Percentiles rank a stretch among this genome's conserved stretches.
Evolutionary conservation across 2,888 invertebrate genomes (phyloP).

Genomic region (Nipponacmea schrenckii): DNA sequence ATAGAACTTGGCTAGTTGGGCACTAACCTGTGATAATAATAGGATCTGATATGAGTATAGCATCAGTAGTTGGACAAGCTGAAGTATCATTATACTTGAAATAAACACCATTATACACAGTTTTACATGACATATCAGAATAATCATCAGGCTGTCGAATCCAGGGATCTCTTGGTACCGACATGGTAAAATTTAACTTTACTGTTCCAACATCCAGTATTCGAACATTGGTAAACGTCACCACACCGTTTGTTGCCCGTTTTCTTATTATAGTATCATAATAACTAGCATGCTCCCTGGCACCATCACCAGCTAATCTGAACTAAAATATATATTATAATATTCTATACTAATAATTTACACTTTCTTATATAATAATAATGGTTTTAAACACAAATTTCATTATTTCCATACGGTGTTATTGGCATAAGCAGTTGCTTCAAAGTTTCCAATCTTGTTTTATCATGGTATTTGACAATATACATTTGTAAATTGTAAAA

Average conservation of each 20-base stretch:
- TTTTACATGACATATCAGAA: conserved; percentile 28
- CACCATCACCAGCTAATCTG: conserved; percentile 33
- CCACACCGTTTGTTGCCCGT: conserved; percentile 30
- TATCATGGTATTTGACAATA: too few relatives aligned
- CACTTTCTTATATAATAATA: not conserved
- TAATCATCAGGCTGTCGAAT: conserved; percentile 38
- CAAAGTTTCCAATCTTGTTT: too few relatives aligned
- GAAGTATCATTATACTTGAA: conserved; percentile 25
- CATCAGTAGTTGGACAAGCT: conserved; percentile 19
- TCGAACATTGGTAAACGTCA: conserved; percentile 31
- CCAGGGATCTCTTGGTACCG: conserved; percentile 35
- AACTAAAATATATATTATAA: conserved; percentile 25
- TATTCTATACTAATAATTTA: not conserved
- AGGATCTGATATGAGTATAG: conserved; percentile 24
- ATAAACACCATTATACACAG: conserved; percentile 8
- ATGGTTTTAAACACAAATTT: too few relatives aligned
- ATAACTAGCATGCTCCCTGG: conserved; percentile 24
- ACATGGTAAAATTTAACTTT: conserved; percentile 36
- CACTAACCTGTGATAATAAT: conserved; percentile 33
- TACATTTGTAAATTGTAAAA: not conserved
- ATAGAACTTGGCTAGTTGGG: too few relatives aligned
- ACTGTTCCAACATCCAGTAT: conserved; percentile 35
- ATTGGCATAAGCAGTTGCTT: too few relatives aligned
- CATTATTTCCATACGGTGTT: too few relatives aligned
- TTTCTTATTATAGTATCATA: conserved; percentile 32